Percentiles rank a stretch among this genome's conserved stretches.
Evolutionary conservation across 2,113 vertebrate species (phyloP).

Genomic region (Tachycineta bicolor): DNA sequence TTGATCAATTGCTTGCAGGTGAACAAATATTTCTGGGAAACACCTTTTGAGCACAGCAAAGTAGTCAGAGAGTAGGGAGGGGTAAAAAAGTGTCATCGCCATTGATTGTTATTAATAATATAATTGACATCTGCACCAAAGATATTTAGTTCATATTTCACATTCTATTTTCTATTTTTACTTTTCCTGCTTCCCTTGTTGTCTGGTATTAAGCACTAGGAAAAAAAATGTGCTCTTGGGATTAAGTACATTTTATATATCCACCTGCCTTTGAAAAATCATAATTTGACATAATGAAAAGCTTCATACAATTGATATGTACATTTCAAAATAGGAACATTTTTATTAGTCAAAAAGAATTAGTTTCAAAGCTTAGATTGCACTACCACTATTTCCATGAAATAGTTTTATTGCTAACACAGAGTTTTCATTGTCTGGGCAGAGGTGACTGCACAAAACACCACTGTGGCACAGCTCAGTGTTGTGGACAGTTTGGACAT

Average conservation of each 20-base stretch:
- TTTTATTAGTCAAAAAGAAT: slow-evolving; percentile 33
- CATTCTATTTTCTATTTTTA: not conserved
- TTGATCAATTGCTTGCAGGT: not conserved
- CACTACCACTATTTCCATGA: not conserved
- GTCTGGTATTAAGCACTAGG: not conserved
- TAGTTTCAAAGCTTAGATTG: not conserved
- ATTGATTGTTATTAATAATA: not conserved
- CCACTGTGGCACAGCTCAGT: not conserved
- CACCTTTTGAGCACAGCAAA: not conserved
- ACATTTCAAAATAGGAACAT: not conserved
- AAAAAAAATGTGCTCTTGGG: not conserved
- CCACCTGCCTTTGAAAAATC: not conserved
- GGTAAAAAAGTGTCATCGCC: not conserved
- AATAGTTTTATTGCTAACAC: not conserved
- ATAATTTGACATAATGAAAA: not conserved
- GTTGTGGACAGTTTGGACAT: not conserved
- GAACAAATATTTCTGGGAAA: not conserved
- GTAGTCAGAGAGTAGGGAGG: not conserved
- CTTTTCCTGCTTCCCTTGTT: not conserved
- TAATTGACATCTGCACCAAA: not conserved
- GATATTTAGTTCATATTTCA: not conserved
- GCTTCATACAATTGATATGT: not conserved
- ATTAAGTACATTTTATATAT: not conserved
- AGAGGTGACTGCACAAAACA: not conserved
- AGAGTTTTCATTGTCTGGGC: not conserved